Evolutionary conservation across 2,113 vertebrate species (phyloP), one percentile per base, ranked within the genome.

Genomic region (Gobio gobio): DNA sequence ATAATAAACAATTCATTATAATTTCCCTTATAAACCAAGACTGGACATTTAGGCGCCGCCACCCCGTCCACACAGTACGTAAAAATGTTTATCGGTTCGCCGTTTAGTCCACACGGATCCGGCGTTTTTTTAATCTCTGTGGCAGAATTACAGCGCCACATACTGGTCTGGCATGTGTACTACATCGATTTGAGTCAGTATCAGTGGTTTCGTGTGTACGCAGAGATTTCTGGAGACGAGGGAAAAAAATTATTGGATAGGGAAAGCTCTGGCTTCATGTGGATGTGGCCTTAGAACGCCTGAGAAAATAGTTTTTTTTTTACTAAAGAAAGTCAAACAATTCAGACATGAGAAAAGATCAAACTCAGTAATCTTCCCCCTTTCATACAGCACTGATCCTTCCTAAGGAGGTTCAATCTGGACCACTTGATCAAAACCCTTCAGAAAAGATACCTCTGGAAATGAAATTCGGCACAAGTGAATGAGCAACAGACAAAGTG

Each of bases 261-360:
- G 29, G 29, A 29, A 29, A 29, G 29, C 29, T 29, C 29, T 29
- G 29, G 29, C 29, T 29, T 29, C 29, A 2, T 29, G 29, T 29
- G 29, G 29, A 29, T 29, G 29, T 29, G 29, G 29, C 29, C 29
- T 29, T 29, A 40, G 6, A 22, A 56, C 22, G 18, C 10, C 26
- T 10, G 18, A 58, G 29, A 77, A 76, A 77, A 58, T 22, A 10
- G 0, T 4, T 36, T 58, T 33, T 40, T 29, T 56, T 51, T 18
- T 18, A 77, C 49, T 54, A 20, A 33, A 49, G 33, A 79, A 18
- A 18, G 8, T 45, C 58, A 47, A 40, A 63, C 22, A 63, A 45
- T 79, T 63, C 56, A 79, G 56, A 79, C 70, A 47, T 47, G 70
- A 40, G 70, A 73, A 73, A 73, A 74, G 56, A 63, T 45, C 77